A percentile compares a stretch with the other conserved stretches of the same genome.
These are phyloP conservation scores for Actenoides hombroni DNA, from an alignment of 2,113 vertebrate species.

Conservation along the genomic window DNA sequence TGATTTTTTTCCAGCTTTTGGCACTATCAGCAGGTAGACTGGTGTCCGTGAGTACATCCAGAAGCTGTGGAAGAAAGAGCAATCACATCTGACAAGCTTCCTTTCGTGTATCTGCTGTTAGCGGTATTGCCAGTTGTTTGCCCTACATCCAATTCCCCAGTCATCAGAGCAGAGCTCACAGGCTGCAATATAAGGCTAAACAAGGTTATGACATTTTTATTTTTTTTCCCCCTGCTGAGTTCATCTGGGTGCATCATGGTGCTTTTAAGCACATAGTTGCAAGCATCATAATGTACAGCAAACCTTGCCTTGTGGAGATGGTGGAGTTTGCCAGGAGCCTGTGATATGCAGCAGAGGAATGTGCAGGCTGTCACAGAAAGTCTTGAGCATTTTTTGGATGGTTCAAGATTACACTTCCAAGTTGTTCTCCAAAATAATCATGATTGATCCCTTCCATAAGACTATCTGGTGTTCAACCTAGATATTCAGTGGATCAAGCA, in stretches of 20 bases:
- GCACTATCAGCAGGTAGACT: background rate
- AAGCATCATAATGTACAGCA: background rate
- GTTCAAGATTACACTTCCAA: background rate
- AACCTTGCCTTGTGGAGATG: rapidly evolving
- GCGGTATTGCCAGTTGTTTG: background rate
- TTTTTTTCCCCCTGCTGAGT: background rate
- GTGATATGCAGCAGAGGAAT: background rate
- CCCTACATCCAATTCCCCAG: background rate
- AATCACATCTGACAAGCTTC: background rate
- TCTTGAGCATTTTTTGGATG: background rate
- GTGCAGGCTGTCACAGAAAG: background rate
- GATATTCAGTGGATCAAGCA: background rate
- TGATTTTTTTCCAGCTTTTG: background rate
- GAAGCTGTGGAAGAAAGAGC: background rate
- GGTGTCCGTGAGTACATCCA: background rate
- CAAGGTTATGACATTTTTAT: background rate
- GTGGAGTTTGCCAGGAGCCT: background rate
- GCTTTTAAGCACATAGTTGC: background rate
- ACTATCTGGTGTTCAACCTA: rapidly evolving
- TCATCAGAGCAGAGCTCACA: background rate
- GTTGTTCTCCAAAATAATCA: background rate
- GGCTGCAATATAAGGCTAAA: background rate
- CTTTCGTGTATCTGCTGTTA: background rate
- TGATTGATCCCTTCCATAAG: background rate
- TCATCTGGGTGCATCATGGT: background rate